A percentile compares a stretch with the other conserved stretches of the same genome.
These are phyloP conservation scores for Boulengeromyrus knoepffleri DNA, from an alignment of 2,113 vertebrate species.

Conservation along the genomic window DNA sequence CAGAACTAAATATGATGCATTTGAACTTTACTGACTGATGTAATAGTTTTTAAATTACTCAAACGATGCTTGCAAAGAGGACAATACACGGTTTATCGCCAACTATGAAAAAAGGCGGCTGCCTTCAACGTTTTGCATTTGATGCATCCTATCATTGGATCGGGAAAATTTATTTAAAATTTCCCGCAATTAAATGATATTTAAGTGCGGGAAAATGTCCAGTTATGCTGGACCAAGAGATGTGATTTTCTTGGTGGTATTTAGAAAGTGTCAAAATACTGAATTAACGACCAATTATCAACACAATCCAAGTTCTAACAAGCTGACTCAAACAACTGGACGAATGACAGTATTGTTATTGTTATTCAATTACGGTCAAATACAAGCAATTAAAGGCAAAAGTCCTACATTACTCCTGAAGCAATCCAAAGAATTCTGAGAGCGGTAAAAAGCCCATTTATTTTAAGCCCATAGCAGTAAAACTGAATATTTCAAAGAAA, in stretches of 20 bases:
- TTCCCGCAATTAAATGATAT: not conserved
- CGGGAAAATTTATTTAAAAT: not conserved
- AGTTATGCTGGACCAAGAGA: too few species aligned
- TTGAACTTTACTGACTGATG: not conserved
- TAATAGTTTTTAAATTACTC: not conserved
- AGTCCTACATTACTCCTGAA: not conserved
- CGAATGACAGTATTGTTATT: not conserved
- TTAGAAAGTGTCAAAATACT: not conserved
- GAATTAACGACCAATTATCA: not conserved
- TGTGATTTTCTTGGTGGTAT: not conserved
- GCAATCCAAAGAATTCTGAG: not conserved
- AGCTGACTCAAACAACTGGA: not conserved
- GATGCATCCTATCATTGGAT: not conserved
- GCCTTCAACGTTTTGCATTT: not conserved
- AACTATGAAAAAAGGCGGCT: not conserved
- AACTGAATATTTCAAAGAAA: not conserved
- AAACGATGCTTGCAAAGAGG: not conserved
- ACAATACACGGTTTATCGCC: not conserved
- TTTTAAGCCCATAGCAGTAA: not conserved
- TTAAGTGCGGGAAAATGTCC: too few species aligned
- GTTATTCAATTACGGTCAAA: not conserved
- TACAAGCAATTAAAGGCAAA: not conserved
- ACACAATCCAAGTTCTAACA: too few species aligned
- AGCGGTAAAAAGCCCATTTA: not conserved
- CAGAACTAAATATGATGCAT: not conserved